These are phyloP conservation scores for Fulmarus glacialis DNA, from an alignment of 2,113 vertebrate species.

Conservation along the genomic window DNA sequence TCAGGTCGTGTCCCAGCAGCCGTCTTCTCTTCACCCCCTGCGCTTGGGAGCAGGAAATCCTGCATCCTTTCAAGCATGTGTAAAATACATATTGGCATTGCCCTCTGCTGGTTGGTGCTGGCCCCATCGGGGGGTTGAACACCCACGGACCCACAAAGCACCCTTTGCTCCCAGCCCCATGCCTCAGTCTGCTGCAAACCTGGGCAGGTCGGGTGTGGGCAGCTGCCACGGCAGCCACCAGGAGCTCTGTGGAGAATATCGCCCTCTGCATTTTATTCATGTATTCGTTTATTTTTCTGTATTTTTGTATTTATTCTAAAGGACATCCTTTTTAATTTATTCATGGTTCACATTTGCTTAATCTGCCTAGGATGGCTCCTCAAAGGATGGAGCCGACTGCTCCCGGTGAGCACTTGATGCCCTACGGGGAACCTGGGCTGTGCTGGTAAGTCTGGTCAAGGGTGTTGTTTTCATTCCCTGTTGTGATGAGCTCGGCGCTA, in stretches of 20 bases:
- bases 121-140: not conserved
- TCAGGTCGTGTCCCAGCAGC: not conserved
- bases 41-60: not conserved
- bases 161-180: not conserved
- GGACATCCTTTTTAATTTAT: not conserved
- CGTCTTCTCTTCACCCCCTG: fast-evolving
- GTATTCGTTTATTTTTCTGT: not conserved
- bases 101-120: not conserved
- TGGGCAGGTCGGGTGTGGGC: not conserved
- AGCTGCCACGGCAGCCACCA: too few species aligned
- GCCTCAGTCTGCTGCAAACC: not conserved
- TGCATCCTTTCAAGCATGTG: too few species aligned
- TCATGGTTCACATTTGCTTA: not conserved
- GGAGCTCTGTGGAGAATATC: not conserved
- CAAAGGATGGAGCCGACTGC: not conserved
- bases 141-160: fast-evolving
- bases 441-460: not conserved
- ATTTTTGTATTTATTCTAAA: not conserved
- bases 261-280: not conserved
- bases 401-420: not conserved
- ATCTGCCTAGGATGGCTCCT: not conserved
- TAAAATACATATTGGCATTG: not conserved
- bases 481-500: not conserved
- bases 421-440: not conserved
- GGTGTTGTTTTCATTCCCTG: not conserved